Evolutionary conservation across 2,113 vertebrate species (phyloP).

Genomic region (Okapia johnstoni): DNA sequence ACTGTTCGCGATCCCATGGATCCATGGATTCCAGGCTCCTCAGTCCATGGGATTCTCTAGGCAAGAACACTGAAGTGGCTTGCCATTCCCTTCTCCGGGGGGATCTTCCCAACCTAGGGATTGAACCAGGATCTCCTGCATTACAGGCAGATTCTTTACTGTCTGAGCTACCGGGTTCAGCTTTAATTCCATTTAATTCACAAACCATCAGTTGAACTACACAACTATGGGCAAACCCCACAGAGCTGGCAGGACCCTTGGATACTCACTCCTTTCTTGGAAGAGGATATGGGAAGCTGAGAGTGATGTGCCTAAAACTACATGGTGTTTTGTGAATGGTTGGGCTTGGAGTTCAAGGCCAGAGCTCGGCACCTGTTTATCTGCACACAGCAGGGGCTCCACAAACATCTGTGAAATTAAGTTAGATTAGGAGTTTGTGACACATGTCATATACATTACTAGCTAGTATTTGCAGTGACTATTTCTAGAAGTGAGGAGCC

Average conservation of each 20-base stretch:
- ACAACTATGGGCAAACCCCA: not conserved
- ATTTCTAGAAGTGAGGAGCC: not conserved
- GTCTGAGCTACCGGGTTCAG: not conserved
- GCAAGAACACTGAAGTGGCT: not conserved
- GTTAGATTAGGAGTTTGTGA: not conserved
- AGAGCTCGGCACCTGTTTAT: not conserved
- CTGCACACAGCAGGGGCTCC: not conserved
- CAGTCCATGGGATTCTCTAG: not conserved
- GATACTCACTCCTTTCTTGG: not conserved
- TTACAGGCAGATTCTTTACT: not conserved
- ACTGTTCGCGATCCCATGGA: not conserved
- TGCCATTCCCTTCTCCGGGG: not conserved
- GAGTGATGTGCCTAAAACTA: not conserved
- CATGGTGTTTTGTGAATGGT: not conserved
- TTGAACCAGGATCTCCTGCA: not conserved
- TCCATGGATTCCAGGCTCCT: not conserved
- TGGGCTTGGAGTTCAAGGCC: not conserved
- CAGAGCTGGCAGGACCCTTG: not conserved
- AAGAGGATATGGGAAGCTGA: not conserved
- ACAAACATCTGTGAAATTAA: not conserved
- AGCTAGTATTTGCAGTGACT: not conserved
- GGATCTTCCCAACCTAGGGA: not conserved
- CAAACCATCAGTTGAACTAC: not conserved
- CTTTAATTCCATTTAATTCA: not conserved
- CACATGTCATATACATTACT: rapidly evolving